Evolutionary conservation across 1,140 invertebrate species (phyloP).

Genomic region (Arion vulgaris): DNA sequence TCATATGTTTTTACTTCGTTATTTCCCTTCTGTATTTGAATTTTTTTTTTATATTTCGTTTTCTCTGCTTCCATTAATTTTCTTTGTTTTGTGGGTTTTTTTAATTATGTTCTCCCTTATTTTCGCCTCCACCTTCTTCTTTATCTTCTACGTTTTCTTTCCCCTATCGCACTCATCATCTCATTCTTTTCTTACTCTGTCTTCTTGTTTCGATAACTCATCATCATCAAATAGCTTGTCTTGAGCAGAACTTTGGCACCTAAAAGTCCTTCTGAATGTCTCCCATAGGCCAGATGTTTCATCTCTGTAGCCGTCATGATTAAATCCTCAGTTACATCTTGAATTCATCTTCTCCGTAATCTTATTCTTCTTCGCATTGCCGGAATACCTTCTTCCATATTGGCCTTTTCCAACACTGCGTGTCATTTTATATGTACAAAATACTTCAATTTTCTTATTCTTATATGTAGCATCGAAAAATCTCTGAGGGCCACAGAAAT

Average conservation of each 20-base stretch:
- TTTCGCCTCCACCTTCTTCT: not conserved
- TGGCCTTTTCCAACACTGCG: too few species aligned
- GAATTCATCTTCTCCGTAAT: not conserved
- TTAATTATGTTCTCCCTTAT: not conserved
- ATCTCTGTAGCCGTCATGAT: not conserved
- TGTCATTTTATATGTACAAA: too few species aligned
- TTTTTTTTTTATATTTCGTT: not conserved
- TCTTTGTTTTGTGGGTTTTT: not conserved
- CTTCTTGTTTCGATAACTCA: not conserved
- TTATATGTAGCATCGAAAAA: too few species aligned
- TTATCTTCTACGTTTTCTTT: not conserved
- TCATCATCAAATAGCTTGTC: not conserved
- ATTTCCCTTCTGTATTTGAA: not conserved
- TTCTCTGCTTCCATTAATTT: not conserved
- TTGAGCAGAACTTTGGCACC: too few species aligned
- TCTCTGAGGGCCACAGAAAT: too few species aligned
- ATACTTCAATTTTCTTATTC: too few species aligned
- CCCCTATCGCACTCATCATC: not conserved
- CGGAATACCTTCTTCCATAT: too few species aligned
- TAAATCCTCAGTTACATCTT: not conserved
- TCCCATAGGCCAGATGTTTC: not conserved
- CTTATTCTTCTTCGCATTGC: not conserved
- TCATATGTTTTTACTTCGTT: too few species aligned
- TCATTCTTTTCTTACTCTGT: not conserved
- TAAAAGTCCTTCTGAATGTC: not conserved